Percentiles rank a stretch among this genome's conserved stretches.
These are phyloP conservation scores for Erebia aethiops DNA, from an alignment of 2,888 invertebrate genomes.

Conservation along the genomic window DNA sequence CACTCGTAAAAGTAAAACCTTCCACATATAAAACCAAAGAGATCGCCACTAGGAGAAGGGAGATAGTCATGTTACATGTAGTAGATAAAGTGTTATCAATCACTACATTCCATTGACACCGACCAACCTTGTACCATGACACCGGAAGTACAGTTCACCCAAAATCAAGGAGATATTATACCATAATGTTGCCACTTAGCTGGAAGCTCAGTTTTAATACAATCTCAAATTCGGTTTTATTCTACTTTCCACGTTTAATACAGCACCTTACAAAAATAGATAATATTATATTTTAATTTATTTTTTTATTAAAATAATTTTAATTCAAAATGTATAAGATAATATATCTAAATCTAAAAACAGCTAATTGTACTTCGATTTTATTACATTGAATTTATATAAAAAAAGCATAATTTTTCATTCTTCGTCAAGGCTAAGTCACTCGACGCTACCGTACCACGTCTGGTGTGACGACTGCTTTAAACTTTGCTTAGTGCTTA, in stretches of 20 bases:
- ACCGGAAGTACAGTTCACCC: neutral
- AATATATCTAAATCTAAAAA: slow-evolving; percentile 56
- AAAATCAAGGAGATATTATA: neutral
- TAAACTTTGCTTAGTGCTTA: slow-evolving; percentile 42
- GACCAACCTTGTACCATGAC: too few species aligned
- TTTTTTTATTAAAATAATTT: slow-evolving; percentile 20
- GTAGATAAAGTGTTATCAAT: too few species aligned
- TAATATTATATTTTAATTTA: slow-evolving; percentile 28
- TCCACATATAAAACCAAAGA: too few species aligned
- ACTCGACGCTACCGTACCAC: neutral
- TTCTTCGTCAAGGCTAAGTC: neutral
- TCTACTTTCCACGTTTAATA: slow-evolving; percentile 29
- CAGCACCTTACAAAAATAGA: slow-evolving; percentile 47
- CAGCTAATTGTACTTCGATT: slow-evolving; percentile 69
- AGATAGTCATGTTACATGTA: too few species aligned
- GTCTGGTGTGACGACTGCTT: slow-evolving; percentile 7
- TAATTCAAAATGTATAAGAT: slow-evolving; percentile 33
- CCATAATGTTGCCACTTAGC: slow-evolving; percentile 13
- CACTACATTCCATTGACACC: too few species aligned
- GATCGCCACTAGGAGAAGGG: too few species aligned
- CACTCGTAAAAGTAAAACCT: too few species aligned
- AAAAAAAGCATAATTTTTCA: slow-evolving; percentile 32
- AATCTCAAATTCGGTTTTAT: slow-evolving; percentile 24
- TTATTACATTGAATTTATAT: slow-evolving; percentile 41
- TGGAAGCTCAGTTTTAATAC: slow-evolving; percentile 19